These are phyloP conservation scores for Scaptomyza graminum DNA, from an alignment of 1,140 invertebrate species.

Conservation along the genomic window DNA sequence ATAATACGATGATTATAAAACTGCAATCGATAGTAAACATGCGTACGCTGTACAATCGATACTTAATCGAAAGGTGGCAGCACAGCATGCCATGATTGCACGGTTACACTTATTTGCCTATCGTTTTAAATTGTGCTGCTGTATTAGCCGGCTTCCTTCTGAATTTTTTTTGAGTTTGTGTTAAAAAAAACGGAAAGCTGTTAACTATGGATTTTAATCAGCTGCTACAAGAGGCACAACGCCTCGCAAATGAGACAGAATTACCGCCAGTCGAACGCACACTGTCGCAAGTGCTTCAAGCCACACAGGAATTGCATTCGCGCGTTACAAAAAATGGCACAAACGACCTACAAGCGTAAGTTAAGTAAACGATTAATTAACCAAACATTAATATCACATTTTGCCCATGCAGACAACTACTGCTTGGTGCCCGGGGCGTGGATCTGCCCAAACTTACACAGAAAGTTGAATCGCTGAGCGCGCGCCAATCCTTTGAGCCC, in stretches of 20 bases:
- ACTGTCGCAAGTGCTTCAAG: slow-evolving; percentile 95
- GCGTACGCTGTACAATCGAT: neutral
- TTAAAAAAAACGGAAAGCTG: too few species aligned
- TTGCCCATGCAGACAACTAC: slow-evolving; percentile 88
- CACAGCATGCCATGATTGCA: neutral
- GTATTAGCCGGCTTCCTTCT: neutral
- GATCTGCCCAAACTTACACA: slow-evolving; percentile 96
- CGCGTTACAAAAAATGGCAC: slow-evolving; percentile 92
- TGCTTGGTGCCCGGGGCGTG: slow-evolving; percentile 95
- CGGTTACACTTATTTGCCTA: neutral
- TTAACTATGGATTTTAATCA: slow-evolving; percentile 89
- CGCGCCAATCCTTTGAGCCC: slow-evolving; percentile 93
- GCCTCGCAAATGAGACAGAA: slow-evolving; percentile 93
- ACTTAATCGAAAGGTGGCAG: neutral
- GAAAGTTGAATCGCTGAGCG: slow-evolving; percentile 94
- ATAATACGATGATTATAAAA: slow-evolving; percentile 3
- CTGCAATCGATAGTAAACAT: slow-evolving; percentile 8
- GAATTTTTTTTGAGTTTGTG: too few species aligned
- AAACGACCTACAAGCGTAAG: slow-evolving; percentile 97
- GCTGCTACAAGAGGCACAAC: slow-evolving; percentile 94
- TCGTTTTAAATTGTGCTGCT: neutral
- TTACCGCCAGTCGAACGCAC: slow-evolving; percentile 95
- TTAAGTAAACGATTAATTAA: slow-evolving; percentile 28
- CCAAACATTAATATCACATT: neutral
- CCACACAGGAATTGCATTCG: slow-evolving; percentile 94